phyloP scores from a whole-genome alignment of 1,140 invertebrate species.

The Ylistrum balloti region DNA sequence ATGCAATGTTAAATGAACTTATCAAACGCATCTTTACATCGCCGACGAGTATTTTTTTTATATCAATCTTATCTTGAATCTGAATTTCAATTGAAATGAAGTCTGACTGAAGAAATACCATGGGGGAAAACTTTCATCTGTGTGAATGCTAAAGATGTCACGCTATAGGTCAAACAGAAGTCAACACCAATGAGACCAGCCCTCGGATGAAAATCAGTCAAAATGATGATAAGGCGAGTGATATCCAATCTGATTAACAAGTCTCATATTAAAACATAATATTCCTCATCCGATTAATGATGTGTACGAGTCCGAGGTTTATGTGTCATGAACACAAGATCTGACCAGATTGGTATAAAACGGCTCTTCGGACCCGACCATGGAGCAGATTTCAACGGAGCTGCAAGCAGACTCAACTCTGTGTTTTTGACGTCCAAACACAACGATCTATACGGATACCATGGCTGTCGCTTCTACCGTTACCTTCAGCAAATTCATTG shows the following conservation, averaged over 20 bases:
- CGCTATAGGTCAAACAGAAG: not conserved
- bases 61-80: no score
- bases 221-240: not conserved
- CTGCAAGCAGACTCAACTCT: not conserved
- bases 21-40: no score
- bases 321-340: not conserved
- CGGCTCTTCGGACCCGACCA: not conserved
- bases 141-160: not conserved
- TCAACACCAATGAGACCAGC: not conserved
- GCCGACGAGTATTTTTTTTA: no score
- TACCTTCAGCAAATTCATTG: slow-evolving; percentile 32
- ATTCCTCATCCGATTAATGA: not conserved
- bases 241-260: not conserved
- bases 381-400: no score
- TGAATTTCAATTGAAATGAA: no score
- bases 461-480: not conserved
- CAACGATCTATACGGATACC: not conserved
- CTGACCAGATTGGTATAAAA: not conserved
- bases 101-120: no score
- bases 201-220: not conserved
- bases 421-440: not conserved
- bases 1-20: no score
- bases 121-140: not conserved
- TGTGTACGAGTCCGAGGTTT: not conserved
- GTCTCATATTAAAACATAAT: not conserved